Evolutionary conservation across 2,797 vertebrate genomes (phyloP).

Genomic region (Bradypodion pumilum): DNA sequence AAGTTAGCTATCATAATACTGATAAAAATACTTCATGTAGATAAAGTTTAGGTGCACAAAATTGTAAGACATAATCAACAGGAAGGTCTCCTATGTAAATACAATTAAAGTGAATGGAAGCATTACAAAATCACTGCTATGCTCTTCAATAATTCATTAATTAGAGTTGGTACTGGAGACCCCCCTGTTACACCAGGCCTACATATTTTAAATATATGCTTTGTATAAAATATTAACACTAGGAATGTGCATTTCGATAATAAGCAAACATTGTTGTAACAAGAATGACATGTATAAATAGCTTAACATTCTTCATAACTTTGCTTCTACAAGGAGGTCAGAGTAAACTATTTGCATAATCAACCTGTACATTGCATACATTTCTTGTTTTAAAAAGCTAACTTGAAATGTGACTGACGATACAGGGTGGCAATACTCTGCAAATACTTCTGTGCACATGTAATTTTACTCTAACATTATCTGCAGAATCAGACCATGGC

Average conservation of each 20-base stretch:
- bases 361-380: constrained; percentile 62
- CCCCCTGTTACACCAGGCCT: neutral
- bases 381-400: constrained; percentile 65
- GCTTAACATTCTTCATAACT: constrained; percentile 70
- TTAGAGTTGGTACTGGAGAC: neutral
- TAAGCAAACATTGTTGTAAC: constrained; percentile 85
- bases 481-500: constrained; percentile 45
- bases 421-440: constrained; percentile 38
- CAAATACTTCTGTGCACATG: constrained; percentile 37
- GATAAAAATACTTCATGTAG: constrained; percentile 81
- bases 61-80: constrained; percentile 40
- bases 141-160: neutral
- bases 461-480: neutral
- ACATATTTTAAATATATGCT: constrained; percentile 72
- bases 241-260: constrained; percentile 78
- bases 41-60: constrained; percentile 74
- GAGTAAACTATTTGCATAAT: constrained; percentile 65
- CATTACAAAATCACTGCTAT: neutral
- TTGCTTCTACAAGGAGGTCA: constrained; percentile 61
- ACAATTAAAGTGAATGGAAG: neutral
- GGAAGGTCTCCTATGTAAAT: neutral
- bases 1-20: constrained; percentile 87
- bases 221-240: constrained; percentile 75
- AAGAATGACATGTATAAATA: constrained; percentile 81
- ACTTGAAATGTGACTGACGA: constrained; percentile 75